A percentile compares a stretch with the other conserved stretches of the same genome.
phyloP scores from a whole-genome alignment of 2,888 invertebrate species.

The Caenorhabditis sp. region DNA sequence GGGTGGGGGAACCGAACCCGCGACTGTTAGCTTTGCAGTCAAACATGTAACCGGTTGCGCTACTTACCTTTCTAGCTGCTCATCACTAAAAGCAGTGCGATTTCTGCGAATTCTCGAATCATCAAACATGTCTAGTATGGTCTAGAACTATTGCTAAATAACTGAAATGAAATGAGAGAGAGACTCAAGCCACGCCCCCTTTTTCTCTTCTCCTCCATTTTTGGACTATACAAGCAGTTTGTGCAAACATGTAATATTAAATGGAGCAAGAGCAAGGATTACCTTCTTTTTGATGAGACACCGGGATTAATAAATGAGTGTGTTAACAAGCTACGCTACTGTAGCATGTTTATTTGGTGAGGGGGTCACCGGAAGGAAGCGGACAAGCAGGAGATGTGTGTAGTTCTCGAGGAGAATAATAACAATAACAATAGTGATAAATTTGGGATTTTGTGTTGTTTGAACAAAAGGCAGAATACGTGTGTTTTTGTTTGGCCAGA shows the following conservation, averaged over 20 bases:
- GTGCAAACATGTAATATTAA: not conserved
- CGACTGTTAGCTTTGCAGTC: not conserved
- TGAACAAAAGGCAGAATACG: too few species aligned
- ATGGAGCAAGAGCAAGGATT: not conserved
- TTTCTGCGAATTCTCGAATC: constrained; percentile 32
- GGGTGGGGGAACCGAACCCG: too few species aligned
- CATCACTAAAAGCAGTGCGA: constrained; percentile 54
- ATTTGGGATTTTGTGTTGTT: too few species aligned
- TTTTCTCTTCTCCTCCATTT: not conserved
- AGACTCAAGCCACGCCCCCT: not conserved
- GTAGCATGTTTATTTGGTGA: too few species aligned
- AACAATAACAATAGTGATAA: too few species aligned
- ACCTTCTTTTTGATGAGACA: not conserved
- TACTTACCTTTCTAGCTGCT: constrained; percentile 45
- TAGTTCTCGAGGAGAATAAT: too few species aligned
- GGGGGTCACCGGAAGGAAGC: too few species aligned
- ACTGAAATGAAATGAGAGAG: too few species aligned
- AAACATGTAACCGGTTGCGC: not conserved
- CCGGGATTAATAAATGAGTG: not conserved
- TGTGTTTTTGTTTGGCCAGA: too few species aligned
- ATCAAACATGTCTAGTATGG: not conserved
- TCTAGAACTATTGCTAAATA: not conserved
- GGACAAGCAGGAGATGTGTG: too few species aligned
- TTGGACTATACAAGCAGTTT: not conserved
- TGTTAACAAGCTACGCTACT: not conserved